Percentiles rank a stretch among this genome's conserved stretches.
Evolutionary conservation across 2,113 vertebrate genomes (phyloP).

Genomic region (Anarhynchus alexandrinus): DNA sequence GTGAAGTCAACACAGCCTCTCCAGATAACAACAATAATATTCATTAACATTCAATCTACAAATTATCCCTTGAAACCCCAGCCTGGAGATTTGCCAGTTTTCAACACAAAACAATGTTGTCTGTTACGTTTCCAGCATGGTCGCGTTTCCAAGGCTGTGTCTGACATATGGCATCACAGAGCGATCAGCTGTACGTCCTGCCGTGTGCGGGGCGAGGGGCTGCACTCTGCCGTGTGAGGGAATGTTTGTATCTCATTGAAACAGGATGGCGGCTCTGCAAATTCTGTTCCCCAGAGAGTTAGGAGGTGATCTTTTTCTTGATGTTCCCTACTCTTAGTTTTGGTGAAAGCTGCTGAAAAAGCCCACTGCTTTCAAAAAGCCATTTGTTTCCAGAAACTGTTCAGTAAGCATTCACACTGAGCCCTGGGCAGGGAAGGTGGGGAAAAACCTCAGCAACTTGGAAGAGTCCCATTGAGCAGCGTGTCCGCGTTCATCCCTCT

Average conservation of each 20-base stretch:
- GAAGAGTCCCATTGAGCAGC: not conserved
- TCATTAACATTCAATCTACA: constrained; percentile 50
- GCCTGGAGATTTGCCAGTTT: constrained; percentile 39
- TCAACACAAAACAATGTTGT: not conserved
- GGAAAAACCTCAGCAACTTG: not conserved
- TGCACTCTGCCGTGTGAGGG: not conserved
- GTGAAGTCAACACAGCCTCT: not conserved
- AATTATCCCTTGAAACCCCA: constrained; percentile 21
- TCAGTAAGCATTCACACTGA: not conserved
- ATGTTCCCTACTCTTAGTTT: not conserved
- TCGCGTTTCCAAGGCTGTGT: not conserved
- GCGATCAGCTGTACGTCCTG: not conserved
- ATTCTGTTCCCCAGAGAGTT: not conserved
- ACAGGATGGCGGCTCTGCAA: not conserved
- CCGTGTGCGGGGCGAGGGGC: rapidly evolving
- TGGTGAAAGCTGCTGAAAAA: not conserved
- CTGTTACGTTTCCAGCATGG: not conserved
- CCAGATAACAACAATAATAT: not conserved
- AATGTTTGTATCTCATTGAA: not conserved
- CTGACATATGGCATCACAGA: not conserved
- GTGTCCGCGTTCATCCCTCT: not conserved
- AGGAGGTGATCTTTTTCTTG: not conserved
- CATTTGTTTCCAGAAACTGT: not conserved
- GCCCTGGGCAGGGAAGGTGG: not conserved
- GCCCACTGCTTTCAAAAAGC: not conserved